Evolutionary conservation across 2,113 vertebrate genomes (phyloP).

Genomic region (Helogale parvula): DNA sequence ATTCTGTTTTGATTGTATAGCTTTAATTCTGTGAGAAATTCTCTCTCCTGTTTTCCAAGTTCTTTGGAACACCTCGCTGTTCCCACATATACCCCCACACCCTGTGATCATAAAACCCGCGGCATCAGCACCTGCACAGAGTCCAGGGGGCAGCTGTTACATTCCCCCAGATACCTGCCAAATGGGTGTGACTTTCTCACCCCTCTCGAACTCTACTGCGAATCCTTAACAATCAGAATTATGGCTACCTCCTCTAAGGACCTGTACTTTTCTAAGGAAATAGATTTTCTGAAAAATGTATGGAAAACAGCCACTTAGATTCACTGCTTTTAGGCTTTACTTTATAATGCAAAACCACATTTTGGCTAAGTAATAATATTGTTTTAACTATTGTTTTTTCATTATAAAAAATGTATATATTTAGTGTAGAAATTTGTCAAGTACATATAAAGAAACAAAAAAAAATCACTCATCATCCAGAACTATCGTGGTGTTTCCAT

Average conservation of each 20-base stretch:
- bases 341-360: neutral
- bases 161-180: neutral
- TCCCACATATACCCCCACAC: neutral
- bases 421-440: neutral
- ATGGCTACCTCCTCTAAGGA: neutral
- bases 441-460: neutral
- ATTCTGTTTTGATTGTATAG: slow-evolving; percentile 18
- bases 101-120: neutral
- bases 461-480: neutral
- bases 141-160: neutral
- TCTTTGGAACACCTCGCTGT: neutral
- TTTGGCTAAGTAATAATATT: neutral
- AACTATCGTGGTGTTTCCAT: neutral
- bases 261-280: neutral
- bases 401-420: neutral
- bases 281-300: neutral
- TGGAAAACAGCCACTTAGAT: neutral
- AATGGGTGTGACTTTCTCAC: neutral
- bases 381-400: neutral
- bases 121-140: neutral
- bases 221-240: neutral
- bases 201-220: neutral
- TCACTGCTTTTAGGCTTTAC: neutral
- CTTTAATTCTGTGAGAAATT: slow-evolving; percentile 43
- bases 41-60: neutral